Base-by-base conservation (phyloP, 2,797 vertebrate genomes). In the Sebastes itinus region DNA sequence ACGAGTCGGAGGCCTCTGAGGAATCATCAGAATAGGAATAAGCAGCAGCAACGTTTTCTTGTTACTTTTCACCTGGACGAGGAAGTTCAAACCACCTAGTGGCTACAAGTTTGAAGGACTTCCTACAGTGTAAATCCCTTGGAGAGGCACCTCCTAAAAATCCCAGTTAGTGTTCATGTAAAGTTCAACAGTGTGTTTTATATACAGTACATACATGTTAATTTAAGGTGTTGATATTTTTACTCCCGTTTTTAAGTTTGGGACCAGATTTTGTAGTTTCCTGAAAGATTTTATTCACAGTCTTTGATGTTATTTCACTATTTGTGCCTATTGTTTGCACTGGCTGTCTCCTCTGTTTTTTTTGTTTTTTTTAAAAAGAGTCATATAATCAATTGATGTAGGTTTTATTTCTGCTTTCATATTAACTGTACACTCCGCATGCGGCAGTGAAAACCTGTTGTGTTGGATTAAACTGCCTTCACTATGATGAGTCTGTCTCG, bases 391-490 rank as follows among this genome's bases (percentile, higher is more conserved):
- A 18, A 59, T 54, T 72, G 16, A 62, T 77, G 25, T 76, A 38
- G 52, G 20, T 54, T 73, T 35, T 13, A 65, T 64, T 32, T 64
- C 4, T 76, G 49, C 49, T 72, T 78, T 71, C 32, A 42, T 68
- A 28, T 73, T 7, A 66, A 70, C 4, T 56, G 58, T 59, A 69
- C 10, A 8, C 35, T 85, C 22, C 55, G 85, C 77, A 79, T 90
- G 83, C 62, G 61, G 55, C 14, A 65, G 62, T 82, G 30, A 60
- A 62, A 61, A 55, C 63, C 13, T 73, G 1, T 72, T 78, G 67
- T 71, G 62, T 22, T 77, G 22, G n/a, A 87, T 81, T 87, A 85
- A 88, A 90, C 56, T 74, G 56, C 23, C 79, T 78, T 77, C 72
- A 74, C 64, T 70, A 60, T n/a, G 32, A 58, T 63, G 11, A 14